Evolutionary conservation across 2,797 vertebrate species (phyloP).

Genomic region (Catostomus latipinnis): DNA sequence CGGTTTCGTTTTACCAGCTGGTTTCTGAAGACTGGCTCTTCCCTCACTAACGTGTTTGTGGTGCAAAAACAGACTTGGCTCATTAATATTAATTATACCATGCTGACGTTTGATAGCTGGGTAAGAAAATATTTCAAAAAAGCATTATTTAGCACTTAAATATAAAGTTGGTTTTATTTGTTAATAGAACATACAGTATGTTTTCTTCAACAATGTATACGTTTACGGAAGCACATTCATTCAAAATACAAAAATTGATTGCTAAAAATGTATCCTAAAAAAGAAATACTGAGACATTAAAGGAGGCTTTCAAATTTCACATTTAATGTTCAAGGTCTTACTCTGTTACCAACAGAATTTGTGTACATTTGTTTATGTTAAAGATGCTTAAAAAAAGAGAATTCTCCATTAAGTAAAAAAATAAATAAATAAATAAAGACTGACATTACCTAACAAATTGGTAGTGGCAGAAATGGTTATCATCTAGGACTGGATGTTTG

Average conservation of each 20-base stretch:
- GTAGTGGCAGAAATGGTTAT: neutral
- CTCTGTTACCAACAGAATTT: neutral
- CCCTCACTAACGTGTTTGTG: neutral
- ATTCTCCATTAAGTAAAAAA: neutral
- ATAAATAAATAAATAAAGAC: neutral
- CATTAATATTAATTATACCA: neutral
- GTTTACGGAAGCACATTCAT: no score
- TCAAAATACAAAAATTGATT: no score
- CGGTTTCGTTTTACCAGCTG: constrained; percentile 32
- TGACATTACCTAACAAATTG: no score
- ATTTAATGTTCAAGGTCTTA: neutral
- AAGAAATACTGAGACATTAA: constrained; percentile 14
- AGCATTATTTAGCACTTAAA: no score
- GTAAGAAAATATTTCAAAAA: no score
- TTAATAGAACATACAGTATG: no score
- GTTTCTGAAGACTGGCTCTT: constrained; percentile 1
- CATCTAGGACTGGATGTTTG: neutral
- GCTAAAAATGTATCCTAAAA: neutral
- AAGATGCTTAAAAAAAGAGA: neutral
- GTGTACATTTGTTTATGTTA: neutral
- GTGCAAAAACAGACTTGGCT: neutral
- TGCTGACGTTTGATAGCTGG: neutral
- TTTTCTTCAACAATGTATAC: no score
- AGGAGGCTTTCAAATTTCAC: neutral
- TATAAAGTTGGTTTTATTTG: no score